Evolutionary conservation across 2,888 invertebrate genomes (phyloP), one percentile per base, ranked within the genome.

Genomic region (Sinelater perroti): DNA sequence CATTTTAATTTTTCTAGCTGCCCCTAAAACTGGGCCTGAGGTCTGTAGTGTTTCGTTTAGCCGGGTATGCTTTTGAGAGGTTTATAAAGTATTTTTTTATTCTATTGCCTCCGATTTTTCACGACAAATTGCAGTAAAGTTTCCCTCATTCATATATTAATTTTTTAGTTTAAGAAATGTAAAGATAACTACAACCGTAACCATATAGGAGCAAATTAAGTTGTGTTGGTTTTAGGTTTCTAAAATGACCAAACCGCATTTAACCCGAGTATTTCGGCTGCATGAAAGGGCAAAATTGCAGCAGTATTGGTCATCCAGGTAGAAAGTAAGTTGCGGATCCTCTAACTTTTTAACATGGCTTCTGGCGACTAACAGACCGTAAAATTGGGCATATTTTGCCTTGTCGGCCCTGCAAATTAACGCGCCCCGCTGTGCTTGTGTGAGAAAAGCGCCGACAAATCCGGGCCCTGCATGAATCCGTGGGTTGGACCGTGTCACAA

Each of bases 321-420:
- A 35, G 4, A 13, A 36, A 49, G n/a, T 8, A 40, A 17, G 38
- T 18, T 30, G 44, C 36, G 24, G 40, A 40, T 24, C 14, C 46
- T 45, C 24, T 57, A 57, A 52, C 44, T 57, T 52, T 57, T 52
- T 51, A 57, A 57, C 52, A 38, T 51, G 45, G 51, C 57, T 57
- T 46, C 57, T 51, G 51, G 24, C 46, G 38, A 26, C 13, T 40
- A 57, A 57, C 57, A 46, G 31, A 46, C 24, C 45, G 33, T 51
- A 57, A 51, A 57, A 57, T 57, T 57, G 57, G 46, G 40, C 51
- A 50, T 38, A 51, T 45, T 56, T 57, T 57, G 36, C 57, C 50
- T 51, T 57, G 51, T 57, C 46, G 57, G 57, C 33, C 35, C 26
- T 52, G 8, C 31, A 51, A 57, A 57, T 44, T 57, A 44, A 46